Percentiles rank a stretch among this genome's conserved stretches.
These are phyloP conservation scores for Nemapogon koenigi DNA, from an alignment of 2,888 invertebrate genomes.

Conservation along the genomic window DNA sequence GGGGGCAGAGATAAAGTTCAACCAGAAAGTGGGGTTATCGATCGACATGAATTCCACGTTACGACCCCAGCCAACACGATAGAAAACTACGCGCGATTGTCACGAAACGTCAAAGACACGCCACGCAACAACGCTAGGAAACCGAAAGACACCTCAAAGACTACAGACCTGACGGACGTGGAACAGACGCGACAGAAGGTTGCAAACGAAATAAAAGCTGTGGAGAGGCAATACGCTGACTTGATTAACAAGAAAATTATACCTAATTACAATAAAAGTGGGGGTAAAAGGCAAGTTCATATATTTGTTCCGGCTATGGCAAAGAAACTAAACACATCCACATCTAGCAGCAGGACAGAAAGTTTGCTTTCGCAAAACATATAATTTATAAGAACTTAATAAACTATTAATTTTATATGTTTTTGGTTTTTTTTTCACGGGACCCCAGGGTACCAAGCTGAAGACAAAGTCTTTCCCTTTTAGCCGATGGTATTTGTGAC, in stretches of 20 bases:
- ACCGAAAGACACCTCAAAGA: constrained; percentile 33
- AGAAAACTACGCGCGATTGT: constrained; percentile 58
- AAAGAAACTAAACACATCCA: constrained; percentile 41
- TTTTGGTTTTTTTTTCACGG: too few species aligned
- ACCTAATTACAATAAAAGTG: constrained; percentile 37
- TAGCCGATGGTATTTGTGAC: too few species aligned
- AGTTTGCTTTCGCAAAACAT: constrained; percentile 35
- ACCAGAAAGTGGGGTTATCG: constrained; percentile 35
- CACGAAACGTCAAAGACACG: constrained; percentile 48
- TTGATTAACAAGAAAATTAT: constrained; percentile 47
- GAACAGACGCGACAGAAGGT: constrained; percentile 46
- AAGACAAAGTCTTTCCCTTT: too few species aligned
- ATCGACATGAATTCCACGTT: constrained; percentile 49
- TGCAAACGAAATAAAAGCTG: constrained; percentile 36
- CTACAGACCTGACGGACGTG: constrained; percentile 32
- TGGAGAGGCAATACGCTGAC: constrained; percentile 51
- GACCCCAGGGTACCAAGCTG: too few species aligned
- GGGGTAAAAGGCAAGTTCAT: constrained; percentile 70
- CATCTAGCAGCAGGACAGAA: constrained; percentile 31
- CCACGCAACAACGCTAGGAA: constrained; percentile 30
- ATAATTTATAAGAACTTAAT: too few species aligned
- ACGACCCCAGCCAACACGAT: constrained; percentile 54
- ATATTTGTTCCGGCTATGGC: constrained; percentile 76
- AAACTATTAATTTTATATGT: too few species aligned
- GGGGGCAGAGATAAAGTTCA: constrained; percentile 29